These are phyloP conservation scores for Passer domesticus DNA, from an alignment of 2,113 vertebrate genomes.

Conservation along the genomic window DNA sequence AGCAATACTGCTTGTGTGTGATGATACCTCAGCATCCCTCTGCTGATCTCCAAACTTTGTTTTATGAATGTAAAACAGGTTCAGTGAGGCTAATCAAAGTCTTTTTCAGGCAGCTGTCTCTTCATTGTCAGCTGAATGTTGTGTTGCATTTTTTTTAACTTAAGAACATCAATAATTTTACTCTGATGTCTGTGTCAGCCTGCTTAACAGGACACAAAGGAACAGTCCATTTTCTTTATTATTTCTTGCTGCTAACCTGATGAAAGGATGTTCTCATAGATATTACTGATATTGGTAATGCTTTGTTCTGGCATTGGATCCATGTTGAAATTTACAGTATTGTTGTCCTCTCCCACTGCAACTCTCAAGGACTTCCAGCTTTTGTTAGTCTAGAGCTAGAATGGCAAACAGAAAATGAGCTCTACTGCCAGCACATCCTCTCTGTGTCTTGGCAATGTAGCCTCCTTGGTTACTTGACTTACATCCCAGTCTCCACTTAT, in stretches of 20 bases:
- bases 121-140: background rate
- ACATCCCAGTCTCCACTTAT: background rate
- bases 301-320: background rate
- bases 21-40: background rate
- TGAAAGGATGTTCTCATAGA: background rate
- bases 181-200: background rate
- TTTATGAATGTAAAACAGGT: background rate
- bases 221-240: background rate
- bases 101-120: background rate
- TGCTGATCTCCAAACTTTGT: background rate
- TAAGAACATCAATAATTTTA: background rate
- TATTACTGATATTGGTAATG: background rate
- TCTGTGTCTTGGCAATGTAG: background rate
- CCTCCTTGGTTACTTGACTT: background rate
- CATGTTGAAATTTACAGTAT: background rate
- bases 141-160: background rate
- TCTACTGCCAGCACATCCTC: background rate
- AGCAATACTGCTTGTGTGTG: background rate
- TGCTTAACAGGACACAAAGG: background rate
- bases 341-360: background rate
- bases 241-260: background rate
- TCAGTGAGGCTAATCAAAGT: background rate
- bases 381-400: background rate
- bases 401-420: background rate
- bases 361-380: background rate